phyloP scores from a whole-genome alignment of 2,113 vertebrate species.

The Pantherophis guttatus region DNA sequence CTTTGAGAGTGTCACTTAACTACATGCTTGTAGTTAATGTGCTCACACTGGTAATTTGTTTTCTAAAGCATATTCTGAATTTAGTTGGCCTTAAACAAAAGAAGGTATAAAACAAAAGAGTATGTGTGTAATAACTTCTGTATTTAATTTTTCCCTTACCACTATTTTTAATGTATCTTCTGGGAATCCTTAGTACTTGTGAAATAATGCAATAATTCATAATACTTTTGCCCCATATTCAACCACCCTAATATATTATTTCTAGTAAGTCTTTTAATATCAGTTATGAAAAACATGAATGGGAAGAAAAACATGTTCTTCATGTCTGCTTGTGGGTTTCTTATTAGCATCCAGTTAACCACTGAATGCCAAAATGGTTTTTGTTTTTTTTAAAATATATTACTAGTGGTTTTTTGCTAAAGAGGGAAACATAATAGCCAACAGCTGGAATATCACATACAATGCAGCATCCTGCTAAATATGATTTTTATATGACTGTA shows the following conservation, averaged over 20 bases:
- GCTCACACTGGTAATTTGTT: not conserved
- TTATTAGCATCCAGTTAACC: not conserved
- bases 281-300: not conserved
- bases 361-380: not conserved
- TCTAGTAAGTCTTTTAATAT: not conserved
- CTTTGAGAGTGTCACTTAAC: not conserved
- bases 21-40: not conserved
- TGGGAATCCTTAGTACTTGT: slow-evolving; percentile 10
- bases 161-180: not conserved
- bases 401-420: slow-evolving; percentile 39
- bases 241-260: not conserved
- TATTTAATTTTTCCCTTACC: not conserved
- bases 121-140: not conserved
- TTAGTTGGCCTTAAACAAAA: not conserved
- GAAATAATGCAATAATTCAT: slow-evolving; percentile 19
- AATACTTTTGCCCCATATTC: slow-evolving; percentile 6
- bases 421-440: slow-evolving; percentile 49
- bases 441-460: slow-evolving; percentile 50
- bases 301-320: not conserved
- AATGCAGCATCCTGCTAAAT: slow-evolving; percentile 51
- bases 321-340: not conserved
- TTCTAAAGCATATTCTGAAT: not conserved
- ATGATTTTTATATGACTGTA: slow-evolving; percentile 21
- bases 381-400: slow-evolving; percentile 3
- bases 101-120: not conserved